Evolutionary conservation across 2,888 invertebrate genomes (phyloP).

Genomic region (Hemithea aestivaria): DNA sequence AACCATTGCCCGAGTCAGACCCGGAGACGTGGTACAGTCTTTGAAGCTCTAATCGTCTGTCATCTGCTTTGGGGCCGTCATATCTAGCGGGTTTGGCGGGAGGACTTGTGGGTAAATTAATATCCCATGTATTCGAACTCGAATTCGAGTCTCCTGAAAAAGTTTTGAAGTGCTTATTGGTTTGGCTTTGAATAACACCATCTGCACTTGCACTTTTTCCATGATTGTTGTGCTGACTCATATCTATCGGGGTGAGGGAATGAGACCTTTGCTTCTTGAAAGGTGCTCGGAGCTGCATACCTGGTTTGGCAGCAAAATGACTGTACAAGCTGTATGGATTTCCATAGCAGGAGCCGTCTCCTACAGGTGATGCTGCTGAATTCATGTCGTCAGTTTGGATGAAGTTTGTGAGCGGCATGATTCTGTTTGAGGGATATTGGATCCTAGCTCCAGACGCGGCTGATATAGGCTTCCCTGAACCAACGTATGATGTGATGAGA

Average conservation of each 20-base stretch:
- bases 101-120: slow-evolving; percentile 77
- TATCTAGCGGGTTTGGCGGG: slow-evolving; percentile 78
- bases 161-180: slow-evolving; percentile 58
- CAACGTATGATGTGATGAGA: slow-evolving; percentile 95
- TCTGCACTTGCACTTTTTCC: slow-evolving; percentile 85
- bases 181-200: slow-evolving; percentile 80
- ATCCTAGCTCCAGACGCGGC: slow-evolving; percentile 93
- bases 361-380: slow-evolving; percentile 51
- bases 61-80: slow-evolving; percentile 78
- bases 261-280: slow-evolving; percentile 85
- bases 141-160: slow-evolving; percentile 74
- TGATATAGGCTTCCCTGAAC: slow-evolving; percentile 93
- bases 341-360: slow-evolving; percentile 51
- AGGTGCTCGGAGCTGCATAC: slow-evolving; percentile 59
- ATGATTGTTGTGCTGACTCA: slow-evolving; percentile 64
- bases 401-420: slow-evolving; percentile 87
- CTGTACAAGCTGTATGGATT: slow-evolving; percentile 73
- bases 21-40: slow-evolving; percentile 88
- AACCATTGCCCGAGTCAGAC: slow-evolving; percentile 93
- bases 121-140: slow-evolving; percentile 70
- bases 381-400: slow-evolving; percentile 59
- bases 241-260: slow-evolving; percentile 83
- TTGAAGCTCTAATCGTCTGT: slow-evolving; percentile 82
- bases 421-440: slow-evolving; percentile 89
- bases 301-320: slow-evolving; percentile 65